Evolutionary conservation across 1,140 invertebrate genomes (phyloP).

Genomic region (Aphaenogaster floridana): DNA sequence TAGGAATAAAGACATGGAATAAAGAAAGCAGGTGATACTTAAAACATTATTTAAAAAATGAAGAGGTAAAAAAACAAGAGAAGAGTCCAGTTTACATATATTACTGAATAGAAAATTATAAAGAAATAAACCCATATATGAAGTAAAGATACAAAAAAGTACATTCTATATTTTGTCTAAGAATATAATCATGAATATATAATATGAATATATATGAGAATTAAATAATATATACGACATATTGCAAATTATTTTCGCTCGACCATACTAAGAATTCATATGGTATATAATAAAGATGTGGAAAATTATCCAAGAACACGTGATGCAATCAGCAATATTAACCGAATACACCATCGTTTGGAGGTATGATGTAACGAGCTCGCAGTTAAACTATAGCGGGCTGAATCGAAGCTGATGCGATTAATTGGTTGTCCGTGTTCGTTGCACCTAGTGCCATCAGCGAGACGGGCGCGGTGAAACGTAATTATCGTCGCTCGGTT

Average conservation of each 20-base stretch:
- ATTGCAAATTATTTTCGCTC: not conserved
- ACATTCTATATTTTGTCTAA: not conserved
- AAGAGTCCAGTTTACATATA: not conserved
- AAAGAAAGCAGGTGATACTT: not conserved
- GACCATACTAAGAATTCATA: not conserved
- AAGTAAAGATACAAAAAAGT: not conserved
- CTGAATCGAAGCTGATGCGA: constrained; percentile 46
- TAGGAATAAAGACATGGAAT: not conserved
- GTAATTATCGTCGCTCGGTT: constrained; percentile 56
- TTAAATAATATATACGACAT: not conserved
- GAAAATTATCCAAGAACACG: not conserved
- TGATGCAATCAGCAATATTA: constrained; percentile 36
- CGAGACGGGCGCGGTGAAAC: constrained; percentile 55
- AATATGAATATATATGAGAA: not conserved
- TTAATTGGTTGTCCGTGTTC: constrained; percentile 56
- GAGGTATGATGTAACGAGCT: constrained; percentile 31
- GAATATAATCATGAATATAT: not conserved
- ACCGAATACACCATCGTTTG: constrained; percentile 4
- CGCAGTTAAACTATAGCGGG: constrained; percentile 40
- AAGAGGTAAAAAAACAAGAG: not conserved
- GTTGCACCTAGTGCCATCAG: constrained; percentile 55
- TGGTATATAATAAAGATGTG: not conserved
- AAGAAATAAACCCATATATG: not conserved
- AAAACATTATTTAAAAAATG: not conserved
- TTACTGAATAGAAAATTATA: not conserved